Evolutionary conservation across 92 coral and sea anemone genomes (phyloP), one percentile per base, ranked within the genome.

Genomic region (Palythoa grandis): DNA sequence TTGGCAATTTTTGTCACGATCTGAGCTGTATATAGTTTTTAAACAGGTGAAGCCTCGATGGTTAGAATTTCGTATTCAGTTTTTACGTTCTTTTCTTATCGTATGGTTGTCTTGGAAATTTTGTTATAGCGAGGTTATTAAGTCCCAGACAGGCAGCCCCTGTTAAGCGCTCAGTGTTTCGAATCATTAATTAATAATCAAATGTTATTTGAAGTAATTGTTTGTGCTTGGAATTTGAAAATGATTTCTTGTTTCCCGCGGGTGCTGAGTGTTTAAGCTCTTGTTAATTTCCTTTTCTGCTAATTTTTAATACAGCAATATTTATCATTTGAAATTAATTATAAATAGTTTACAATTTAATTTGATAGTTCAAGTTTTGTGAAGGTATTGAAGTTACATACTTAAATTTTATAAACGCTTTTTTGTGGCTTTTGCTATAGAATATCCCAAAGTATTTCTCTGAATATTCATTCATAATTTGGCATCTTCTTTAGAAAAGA

Each of bases 21-120:
- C 9, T 25, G 11, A 29, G 19, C 37, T 29, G 23, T 69, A 22
- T 69, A 7, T 40, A 16, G 16, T 61, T 67, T 79, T 65, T 75
- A 75, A 47, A n/a, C 74, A 2, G 22, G 40, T 67, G 57, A 66
- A 25, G 60, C 22, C 61, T 80, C 9, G 9, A 37, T 43, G 24
- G 48, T 80, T 80, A 39, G 75, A 80, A 80, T 65, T 80, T 80
- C 85, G 39, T 66, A 78, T 78, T 72, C 11, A 25, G 9, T 61
- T 47, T 61, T 56, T 80, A 54, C 85, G 72, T 80, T 80, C 85
- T 80, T 70, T 15, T 66, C 37, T 19, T 48, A 48, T 17, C 13
- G 24, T 23, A 14, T 80, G 85, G 85, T 80, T 80, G 85, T 67
- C 85, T 74, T 65, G 85, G 85, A 66, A 80, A 80, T 13, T 43